These are phyloP conservation scores for Cochlearius cochlearius DNA, from an alignment of 2,113 vertebrate species.

Conservation along the genomic window DNA sequence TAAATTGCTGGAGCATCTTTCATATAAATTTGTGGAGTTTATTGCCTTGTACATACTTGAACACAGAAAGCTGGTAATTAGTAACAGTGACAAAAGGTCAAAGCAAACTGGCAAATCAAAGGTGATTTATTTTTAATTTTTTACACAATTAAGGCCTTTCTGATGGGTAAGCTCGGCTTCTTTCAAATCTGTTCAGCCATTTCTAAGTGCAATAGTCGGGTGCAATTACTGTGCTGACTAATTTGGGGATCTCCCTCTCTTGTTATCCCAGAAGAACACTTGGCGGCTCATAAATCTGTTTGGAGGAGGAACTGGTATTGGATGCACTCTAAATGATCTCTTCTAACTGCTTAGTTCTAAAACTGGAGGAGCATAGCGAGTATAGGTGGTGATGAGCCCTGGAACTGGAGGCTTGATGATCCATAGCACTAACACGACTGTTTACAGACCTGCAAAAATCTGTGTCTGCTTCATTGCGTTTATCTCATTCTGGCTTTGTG, in stretches of 20 bases:
- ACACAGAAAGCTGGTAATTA: neutral
- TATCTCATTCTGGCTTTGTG: neutral
- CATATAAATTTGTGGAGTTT: neutral
- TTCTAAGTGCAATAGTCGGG: neutral
- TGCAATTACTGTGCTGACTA: neutral
- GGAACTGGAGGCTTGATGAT: neutral
- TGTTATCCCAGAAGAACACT: neutral
- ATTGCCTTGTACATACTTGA: neutral
- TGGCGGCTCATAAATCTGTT: neutral
- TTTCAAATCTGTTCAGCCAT: neutral
- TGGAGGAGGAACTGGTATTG: neutral
- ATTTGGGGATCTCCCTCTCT: neutral
- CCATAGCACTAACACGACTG: neutral
- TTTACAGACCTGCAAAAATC: neutral
- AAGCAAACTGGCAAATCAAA: neutral
- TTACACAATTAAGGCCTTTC: neutral
- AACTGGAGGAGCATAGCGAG: neutral
- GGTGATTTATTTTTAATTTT: neutral
- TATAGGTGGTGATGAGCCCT: neutral
- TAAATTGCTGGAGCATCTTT: neutral
- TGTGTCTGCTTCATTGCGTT: neutral
- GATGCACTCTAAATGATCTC: neutral
- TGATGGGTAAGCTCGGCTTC: neutral
- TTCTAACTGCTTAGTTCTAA: neutral
- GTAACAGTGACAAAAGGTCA: neutral